Conservation (phyloP, 2,888 invertebrate species). For the Dromius quadrimaculatus region DNA sequence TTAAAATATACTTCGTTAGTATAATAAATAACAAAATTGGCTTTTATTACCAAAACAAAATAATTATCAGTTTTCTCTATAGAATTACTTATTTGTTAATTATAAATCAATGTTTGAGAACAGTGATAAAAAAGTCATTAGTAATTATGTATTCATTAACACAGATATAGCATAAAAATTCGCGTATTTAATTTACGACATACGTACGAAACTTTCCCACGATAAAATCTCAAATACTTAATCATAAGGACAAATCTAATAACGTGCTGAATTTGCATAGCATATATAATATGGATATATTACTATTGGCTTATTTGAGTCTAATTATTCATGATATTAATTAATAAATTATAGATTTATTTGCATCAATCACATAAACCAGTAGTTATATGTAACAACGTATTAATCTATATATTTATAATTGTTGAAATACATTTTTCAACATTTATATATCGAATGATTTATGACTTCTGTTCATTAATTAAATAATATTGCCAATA, state of each 20-base stretch:
- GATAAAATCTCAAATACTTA: conserved; percentile 17
- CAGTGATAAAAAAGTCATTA: background rate
- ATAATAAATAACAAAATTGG: conserved; percentile 5
- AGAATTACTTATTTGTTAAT: too few species aligned
- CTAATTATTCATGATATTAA: background rate
- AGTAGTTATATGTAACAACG: background rate
- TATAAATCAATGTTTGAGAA: conserved; percentile 17
- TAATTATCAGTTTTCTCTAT: background rate
- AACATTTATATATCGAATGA: background rate
- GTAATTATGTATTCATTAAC: conserved; percentile 34
- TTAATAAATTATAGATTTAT: conserved; percentile 12
- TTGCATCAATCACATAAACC: background rate
- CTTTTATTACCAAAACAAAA: conserved; percentile 4
- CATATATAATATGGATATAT: conserved; percentile 17
- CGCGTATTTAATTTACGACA: conserved; percentile 4
- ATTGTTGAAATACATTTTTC: background rate
- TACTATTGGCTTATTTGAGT: background rate
- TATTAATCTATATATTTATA: background rate
- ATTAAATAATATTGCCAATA: too few species aligned
- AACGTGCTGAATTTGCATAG: conserved; percentile 3
- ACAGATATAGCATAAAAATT: conserved; percentile 12
- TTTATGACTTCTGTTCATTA: too few species aligned
- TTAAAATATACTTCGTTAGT: background rate
- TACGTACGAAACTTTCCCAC: conserved; percentile 9
- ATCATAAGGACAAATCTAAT: conserved; percentile 26